Evolutionary conservation across 2,888 invertebrate species (phyloP).

Genomic region (Lasioglossum villosulum): DNA sequence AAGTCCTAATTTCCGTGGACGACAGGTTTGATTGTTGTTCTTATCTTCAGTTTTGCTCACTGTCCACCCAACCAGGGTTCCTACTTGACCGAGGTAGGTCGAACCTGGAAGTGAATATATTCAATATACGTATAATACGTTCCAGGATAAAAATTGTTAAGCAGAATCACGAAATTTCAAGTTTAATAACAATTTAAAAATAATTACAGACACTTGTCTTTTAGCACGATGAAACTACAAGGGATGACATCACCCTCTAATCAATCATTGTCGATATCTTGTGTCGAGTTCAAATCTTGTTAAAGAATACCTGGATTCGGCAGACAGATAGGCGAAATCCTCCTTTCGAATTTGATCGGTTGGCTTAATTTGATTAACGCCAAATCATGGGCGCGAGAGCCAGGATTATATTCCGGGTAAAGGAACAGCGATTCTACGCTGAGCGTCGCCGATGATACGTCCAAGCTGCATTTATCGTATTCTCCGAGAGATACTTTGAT

Average conservation of each 20-base stretch:
- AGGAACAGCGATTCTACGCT: constrained; percentile 85
- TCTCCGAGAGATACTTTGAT: constrained; percentile 86
- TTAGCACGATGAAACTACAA: too few relatives aligned
- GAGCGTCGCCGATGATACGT: constrained; percentile 85
- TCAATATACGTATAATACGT: neutral
- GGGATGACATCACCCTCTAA: too few relatives aligned
- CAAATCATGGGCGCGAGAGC: constrained; percentile 86
- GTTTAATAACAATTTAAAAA: too few relatives aligned
- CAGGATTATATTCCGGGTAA: constrained; percentile 86
- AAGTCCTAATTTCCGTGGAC: constrained; percentile 86
- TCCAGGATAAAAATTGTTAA: neutral
- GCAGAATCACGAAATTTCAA: neutral
- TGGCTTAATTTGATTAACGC: constrained; percentile 86
- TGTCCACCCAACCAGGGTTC: constrained; percentile 85
- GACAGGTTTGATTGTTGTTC: constrained; percentile 81
- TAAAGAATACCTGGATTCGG: constrained; percentile 85
- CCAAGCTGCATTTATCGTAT: constrained; percentile 86
- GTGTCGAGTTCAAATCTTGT: neutral
- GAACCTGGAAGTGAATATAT: constrained; percentile 77
- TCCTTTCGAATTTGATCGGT: constrained; percentile 85
- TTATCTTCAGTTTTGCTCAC: constrained; percentile 72
- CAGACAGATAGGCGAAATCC: constrained; percentile 87
- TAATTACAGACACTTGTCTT: too few relatives aligned
- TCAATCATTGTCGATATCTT: too few relatives aligned
- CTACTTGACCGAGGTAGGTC: constrained; percentile 85